Conservation (phyloP, 2,797 vertebrate genomes). For the Cottoperca gobio region DNA sequence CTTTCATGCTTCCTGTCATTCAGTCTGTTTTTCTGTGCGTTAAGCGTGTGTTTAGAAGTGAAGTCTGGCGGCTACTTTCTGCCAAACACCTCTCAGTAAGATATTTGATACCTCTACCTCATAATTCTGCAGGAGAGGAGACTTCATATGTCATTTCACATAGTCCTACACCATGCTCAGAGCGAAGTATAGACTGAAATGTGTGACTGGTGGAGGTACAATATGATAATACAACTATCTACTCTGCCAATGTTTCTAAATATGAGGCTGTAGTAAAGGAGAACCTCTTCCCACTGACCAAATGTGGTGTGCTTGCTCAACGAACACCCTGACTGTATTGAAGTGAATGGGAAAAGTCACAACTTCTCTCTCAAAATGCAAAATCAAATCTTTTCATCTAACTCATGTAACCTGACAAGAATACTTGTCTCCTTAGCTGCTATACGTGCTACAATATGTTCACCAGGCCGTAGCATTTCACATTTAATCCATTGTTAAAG, state of each 20-base stretch:
- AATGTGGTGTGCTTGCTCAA: too few species aligned
- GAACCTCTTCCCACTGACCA: background rate
- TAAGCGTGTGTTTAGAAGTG: constrained; percentile 53
- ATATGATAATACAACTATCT: too few species aligned
- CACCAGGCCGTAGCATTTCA: too few species aligned
- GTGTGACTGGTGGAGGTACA: background rate
- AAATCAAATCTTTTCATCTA: background rate
- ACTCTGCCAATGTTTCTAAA: constrained; percentile 1
- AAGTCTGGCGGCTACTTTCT: constrained; percentile 53
- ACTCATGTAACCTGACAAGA: too few species aligned
- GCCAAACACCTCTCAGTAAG: constrained; percentile 64
- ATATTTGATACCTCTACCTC: constrained; percentile 61
- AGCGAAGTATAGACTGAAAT: constrained; percentile 2
- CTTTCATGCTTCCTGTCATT: constrained; percentile 62
- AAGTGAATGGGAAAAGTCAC: background rate
- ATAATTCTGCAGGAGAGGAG: constrained; percentile 21
- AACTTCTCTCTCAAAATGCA: background rate
- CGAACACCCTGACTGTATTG: background rate
- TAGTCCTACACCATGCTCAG: background rate
- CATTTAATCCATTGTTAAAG: too few species aligned
- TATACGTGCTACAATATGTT: background rate
- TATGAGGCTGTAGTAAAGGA: background rate
- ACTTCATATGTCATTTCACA: constrained; percentile 55
- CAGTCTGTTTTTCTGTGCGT: constrained; percentile 49
- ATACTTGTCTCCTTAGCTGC: background rate